Evolutionary conservation across 2,888 invertebrate species (phyloP).

Genomic region (Amphipyra berbera): DNA sequence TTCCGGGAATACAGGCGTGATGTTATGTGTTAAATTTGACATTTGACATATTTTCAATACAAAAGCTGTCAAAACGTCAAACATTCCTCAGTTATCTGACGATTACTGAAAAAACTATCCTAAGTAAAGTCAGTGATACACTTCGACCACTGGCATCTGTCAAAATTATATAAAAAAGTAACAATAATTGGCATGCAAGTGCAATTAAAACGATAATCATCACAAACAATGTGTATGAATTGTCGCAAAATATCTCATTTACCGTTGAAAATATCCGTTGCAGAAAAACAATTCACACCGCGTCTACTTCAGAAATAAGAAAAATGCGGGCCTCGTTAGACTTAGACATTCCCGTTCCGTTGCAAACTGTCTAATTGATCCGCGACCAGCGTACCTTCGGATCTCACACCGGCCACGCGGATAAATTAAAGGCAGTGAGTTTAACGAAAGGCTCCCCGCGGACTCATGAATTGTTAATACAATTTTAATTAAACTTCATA

Average conservation of each 20-base stretch:
- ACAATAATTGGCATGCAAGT: neutral
- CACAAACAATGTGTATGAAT: conserved; percentile 10
- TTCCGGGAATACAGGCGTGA: no score
- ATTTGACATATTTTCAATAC: no score
- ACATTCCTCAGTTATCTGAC: no score
- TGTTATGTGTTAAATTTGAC: no score
- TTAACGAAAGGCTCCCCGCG: conserved; percentile 67
- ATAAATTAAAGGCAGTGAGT: conserved; percentile 57
- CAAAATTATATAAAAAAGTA: neutral
- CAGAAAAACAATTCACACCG: conserved; percentile 20
- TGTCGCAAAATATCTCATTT: conserved; percentile 6
- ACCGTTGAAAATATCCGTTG: conserved; percentile 4
- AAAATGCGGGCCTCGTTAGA: conserved; percentile 36
- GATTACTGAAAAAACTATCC: no score
- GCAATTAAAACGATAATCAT: conserved; percentile 5
- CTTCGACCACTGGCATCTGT: neutral
- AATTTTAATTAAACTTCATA: conserved; percentile 75
- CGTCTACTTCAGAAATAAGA: conserved; percentile 24
- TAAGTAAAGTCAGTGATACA: no score
- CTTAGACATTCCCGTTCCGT: conserved; percentile 34
- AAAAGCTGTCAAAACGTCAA: no score
- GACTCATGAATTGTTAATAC: conserved; percentile 79
- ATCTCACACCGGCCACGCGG: conserved; percentile 47
- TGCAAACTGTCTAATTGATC: conserved; percentile 51
- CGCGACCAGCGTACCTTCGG: conserved; percentile 25